Evolutionary conservation across 2,797 vertebrate species (phyloP).

Genomic region (Lemur catta): DNA sequence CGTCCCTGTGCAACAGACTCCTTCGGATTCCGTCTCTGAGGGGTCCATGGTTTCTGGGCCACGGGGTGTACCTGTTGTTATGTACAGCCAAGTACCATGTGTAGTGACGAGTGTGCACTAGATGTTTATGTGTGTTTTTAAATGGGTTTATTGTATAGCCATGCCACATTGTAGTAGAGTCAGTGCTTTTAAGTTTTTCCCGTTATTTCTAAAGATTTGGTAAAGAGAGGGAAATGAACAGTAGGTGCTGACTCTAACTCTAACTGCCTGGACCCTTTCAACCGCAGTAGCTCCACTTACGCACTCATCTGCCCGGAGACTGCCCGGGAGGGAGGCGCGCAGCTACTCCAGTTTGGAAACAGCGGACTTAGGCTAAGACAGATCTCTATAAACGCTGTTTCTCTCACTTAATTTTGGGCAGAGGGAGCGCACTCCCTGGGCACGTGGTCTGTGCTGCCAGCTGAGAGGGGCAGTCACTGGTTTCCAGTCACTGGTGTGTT

Average conservation of each 20-base stretch:
- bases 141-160: background rate
- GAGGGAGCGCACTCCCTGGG: background rate
- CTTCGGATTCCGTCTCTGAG: background rate
- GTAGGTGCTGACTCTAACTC: background rate
- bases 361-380: background rate
- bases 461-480: background rate
- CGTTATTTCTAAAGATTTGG: no score
- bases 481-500: background rate
- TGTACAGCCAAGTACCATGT: background rate
- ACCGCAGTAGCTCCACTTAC: accelerated
- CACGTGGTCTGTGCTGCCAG: background rate
- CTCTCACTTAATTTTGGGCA: background rate
- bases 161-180: background rate
- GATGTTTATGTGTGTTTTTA: background rate
- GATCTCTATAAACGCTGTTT: background rate
- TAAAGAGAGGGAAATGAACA: background rate
- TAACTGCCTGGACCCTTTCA: no score
- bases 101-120: background rate
- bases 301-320: background rate
- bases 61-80: background rate
- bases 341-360: no score
- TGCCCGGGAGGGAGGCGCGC: background rate
- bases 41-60: background rate
- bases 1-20: background rate
- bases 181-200: background rate